Conservation (phyloP, 2,888 invertebrate species). For the Heliconius sara region DNA sequence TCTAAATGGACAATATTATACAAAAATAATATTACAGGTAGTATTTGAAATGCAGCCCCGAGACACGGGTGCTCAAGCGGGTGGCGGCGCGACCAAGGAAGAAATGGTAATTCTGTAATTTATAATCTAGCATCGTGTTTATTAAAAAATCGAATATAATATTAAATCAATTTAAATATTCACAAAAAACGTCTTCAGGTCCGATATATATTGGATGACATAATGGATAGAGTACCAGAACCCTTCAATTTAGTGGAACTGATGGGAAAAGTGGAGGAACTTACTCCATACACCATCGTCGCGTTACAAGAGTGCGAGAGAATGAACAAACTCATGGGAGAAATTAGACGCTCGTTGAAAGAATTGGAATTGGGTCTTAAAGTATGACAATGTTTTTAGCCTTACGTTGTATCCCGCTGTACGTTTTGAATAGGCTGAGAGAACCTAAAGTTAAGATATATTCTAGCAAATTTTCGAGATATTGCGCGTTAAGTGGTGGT, state of each 20-base stretch:
- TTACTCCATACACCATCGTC: conserved; percentile 95
- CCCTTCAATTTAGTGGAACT: conserved; percentile 94
- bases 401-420: background rate
- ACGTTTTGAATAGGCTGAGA: background rate
- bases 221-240: conserved; percentile 94
- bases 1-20: background rate
- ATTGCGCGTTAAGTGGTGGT: no score
- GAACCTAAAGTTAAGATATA: background rate
- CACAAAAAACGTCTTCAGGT: conserved; percentile 76
- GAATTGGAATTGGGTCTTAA: conserved; percentile 95
- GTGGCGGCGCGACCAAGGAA: conserved; percentile 89
- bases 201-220: conserved; percentile 91
- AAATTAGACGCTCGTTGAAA: conserved; percentile 91
- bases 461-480: background rate
- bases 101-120: conserved; percentile 87
- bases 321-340: conserved; percentile 94
- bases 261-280: conserved; percentile 93
- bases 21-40: conserved; percentile 57
- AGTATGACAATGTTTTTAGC: conserved; percentile 69
- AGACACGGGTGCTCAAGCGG: conserved; percentile 88
- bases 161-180: background rate
- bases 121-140: background rate
- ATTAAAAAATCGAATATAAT: background rate
- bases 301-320: conserved; percentile 97
- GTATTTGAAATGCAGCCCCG: conserved; percentile 95